Conservation (phyloP, 2,113 vertebrate genomes). For the Dipodomys spectabilis region DNA sequence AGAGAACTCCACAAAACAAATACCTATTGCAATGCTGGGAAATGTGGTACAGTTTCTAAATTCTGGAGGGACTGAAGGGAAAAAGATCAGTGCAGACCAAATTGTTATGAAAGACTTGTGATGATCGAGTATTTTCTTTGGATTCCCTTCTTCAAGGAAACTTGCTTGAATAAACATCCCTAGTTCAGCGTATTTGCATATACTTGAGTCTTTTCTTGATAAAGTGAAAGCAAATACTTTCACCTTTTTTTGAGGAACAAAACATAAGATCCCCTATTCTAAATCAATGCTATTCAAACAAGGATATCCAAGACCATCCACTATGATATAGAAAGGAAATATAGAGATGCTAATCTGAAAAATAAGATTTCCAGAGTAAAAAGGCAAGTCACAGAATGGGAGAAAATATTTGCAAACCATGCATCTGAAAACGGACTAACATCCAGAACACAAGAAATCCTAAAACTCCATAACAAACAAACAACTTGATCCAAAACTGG, state of each 20-base stretch:
- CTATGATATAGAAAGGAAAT: not conserved
- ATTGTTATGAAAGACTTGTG: constrained; percentile 3
- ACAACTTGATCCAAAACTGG: not conserved
- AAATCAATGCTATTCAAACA: not conserved
- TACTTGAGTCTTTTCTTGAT: not conserved
- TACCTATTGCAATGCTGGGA: not conserved
- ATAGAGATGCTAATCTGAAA: not conserved
- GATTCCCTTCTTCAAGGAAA: not conserved
- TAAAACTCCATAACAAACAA: not conserved
- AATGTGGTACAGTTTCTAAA: not conserved
- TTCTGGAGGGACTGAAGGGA: not conserved
- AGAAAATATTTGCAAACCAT: constrained; percentile 10
- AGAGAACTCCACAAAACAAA: not conserved
- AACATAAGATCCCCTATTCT: not conserved
- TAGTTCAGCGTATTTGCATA: not conserved
- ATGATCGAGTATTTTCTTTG: not conserved
- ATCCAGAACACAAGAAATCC: not conserved
- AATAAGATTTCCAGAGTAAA: constrained; percentile 4
- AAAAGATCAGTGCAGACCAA: not conserved
- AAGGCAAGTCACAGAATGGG: not conserved
- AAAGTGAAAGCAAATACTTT: not conserved
- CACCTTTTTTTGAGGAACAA: not conserved
- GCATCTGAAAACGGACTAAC: not conserved
- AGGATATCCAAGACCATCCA: not conserved
- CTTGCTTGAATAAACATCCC: not conserved